Conservation (phyloP, 2,797 vertebrate genomes). For the Propithecus deckenii region DNA sequence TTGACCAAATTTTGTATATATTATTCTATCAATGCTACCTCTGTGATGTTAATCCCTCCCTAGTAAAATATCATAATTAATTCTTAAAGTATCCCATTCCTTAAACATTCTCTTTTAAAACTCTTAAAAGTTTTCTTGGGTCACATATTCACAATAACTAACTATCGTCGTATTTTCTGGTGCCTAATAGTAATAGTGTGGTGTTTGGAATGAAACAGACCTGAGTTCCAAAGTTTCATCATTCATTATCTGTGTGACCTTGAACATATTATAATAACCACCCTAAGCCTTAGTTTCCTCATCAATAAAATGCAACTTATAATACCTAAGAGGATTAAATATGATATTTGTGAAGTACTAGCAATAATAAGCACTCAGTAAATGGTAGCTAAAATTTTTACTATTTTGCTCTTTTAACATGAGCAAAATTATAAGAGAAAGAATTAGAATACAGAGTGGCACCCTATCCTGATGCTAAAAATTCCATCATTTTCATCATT, state of each 20-base stretch:
- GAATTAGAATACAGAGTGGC: background rate
- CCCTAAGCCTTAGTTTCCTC: slow-evolving; percentile 26
- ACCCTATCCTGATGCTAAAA: background rate
- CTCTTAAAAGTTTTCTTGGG: background rate
- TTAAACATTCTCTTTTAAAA: slow-evolving; percentile 31
- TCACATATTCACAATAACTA: slow-evolving; percentile 30
- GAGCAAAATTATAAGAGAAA: slow-evolving; percentile 4
- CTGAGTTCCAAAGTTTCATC: background rate
- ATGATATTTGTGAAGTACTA: slow-evolving; percentile 9
- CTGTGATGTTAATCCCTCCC: background rate
- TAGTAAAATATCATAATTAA: background rate
- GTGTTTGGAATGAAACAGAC: slow-evolving; percentile 28
- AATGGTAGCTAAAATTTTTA: slow-evolving; percentile 46
- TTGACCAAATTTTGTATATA: background rate
- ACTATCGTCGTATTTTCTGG: background rate
- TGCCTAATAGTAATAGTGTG: background rate
- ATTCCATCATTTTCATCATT: slow-evolving; percentile 18
- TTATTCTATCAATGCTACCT: background rate
- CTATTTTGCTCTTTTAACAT: background rate
- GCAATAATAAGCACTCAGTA: slow-evolving; percentile 15
- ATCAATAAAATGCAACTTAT: slow-evolving; percentile 33
- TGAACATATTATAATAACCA: background rate
- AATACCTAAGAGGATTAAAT: background rate
- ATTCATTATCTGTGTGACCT: background rate
- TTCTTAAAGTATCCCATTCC: slow-evolving; percentile 26